Conservation (phyloP, 1,140 invertebrate species). For the Thalassaphorura encarpata region DNA sequence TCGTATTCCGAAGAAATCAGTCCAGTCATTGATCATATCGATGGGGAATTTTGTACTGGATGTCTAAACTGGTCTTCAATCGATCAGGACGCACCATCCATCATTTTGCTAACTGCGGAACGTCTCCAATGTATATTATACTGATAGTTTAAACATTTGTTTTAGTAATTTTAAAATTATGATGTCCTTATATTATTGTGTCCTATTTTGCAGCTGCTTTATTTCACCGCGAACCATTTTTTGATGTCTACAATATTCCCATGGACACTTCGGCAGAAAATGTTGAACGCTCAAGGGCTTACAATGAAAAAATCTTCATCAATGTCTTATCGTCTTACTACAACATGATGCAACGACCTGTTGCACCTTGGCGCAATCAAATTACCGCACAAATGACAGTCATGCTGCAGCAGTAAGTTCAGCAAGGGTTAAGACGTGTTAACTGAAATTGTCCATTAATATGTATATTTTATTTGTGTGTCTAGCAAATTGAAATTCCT, state of each 20-base stretch:
- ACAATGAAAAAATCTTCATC: conserved; percentile 17
- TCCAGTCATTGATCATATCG: conserved; percentile 76
- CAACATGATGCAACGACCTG: conserved; percentile 14
- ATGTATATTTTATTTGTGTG: no score
- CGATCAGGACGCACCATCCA: neutral
- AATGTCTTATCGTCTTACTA: conserved; percentile 6
- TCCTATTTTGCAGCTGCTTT: neutral
- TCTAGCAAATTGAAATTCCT: no score
- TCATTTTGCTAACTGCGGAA: no score
- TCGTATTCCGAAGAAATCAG: conserved; percentile 84
- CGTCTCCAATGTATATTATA: no score
- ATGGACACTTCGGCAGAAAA: neutral
- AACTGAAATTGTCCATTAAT: no score
- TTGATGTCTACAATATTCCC: neutral
- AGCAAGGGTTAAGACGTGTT: no score
- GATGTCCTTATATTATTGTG: neutral
- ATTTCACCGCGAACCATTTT: conserved; percentile 2
- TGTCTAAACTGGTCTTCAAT: conserved; percentile 53
- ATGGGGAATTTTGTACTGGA: conserved; percentile 90
- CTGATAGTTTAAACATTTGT: no score
- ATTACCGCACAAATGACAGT: conserved; percentile 10
- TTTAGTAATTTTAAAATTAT: no score
- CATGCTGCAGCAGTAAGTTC: no score
- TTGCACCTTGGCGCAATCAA: conserved; percentile 2
- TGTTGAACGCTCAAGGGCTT: neutral